phyloP scores from a whole-genome alignment of 2,113 vertebrate species.

The Oryzias woworae region DNA sequence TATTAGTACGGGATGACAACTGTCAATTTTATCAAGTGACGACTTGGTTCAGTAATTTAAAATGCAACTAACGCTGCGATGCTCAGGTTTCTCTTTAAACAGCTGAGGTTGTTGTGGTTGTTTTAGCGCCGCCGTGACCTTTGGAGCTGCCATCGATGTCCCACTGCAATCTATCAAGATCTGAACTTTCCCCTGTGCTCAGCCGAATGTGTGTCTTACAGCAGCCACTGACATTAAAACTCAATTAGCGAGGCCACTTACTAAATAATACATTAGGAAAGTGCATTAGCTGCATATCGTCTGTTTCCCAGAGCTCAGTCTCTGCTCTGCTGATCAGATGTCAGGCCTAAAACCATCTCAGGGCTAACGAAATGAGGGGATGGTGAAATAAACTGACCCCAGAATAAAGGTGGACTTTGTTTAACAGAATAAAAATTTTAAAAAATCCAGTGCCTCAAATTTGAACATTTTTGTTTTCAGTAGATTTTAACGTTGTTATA shows the following conservation, averaged over 20 bases:
- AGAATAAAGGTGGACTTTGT: slow-evolving; percentile 40
- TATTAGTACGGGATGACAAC: too few species aligned
- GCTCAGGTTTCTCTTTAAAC: slow-evolving; percentile 30
- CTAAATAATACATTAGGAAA: slow-evolving; percentile 80
- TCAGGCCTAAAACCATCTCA: slow-evolving; percentile 54
- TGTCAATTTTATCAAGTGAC: slow-evolving; percentile 1
- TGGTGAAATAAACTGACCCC: slow-evolving; percentile 47
- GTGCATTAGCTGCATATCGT: slow-evolving; percentile 70
- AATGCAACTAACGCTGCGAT: slow-evolving; percentile 3
- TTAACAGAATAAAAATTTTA: slow-evolving; percentile 4
- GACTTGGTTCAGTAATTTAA: slow-evolving; percentile 4
- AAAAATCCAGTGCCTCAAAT: background rate
- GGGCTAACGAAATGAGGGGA: slow-evolving; percentile 51
- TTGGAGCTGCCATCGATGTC: slow-evolving; percentile 63
- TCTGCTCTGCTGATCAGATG: slow-evolving; percentile 69
- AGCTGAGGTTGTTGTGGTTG: slow-evolving; percentile 47
- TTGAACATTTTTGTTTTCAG: background rate
- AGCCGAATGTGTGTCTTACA: slow-evolving; percentile 67
- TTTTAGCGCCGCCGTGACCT: slow-evolving; percentile 65
- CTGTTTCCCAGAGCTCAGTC: slow-evolving; percentile 58
- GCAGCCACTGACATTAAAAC: slow-evolving; percentile 79
- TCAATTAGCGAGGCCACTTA: slow-evolving; percentile 77
- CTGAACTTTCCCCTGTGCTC: slow-evolving; percentile 70
- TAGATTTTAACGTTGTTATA: background rate
- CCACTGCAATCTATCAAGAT: slow-evolving; percentile 75